Evolutionary conservation across 92 coral and sea anemone genomes (phyloP).

Genomic region (Epizoanthus stellaris): DNA sequence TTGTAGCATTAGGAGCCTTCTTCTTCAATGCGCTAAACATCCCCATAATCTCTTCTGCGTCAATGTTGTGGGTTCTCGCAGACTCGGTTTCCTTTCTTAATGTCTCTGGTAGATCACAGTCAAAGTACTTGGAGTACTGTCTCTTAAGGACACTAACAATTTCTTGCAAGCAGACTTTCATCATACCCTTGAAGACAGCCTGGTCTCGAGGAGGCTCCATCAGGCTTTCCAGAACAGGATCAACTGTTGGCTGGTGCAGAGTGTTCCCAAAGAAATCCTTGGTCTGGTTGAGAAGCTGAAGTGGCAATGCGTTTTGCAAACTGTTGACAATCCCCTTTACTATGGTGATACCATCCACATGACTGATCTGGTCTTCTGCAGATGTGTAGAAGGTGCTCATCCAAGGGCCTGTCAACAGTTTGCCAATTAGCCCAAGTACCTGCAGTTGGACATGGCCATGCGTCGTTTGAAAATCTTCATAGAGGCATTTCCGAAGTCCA

Average conservation of each 20-base stretch:
- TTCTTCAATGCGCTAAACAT: too few species aligned
- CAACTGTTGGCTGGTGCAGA: background rate
- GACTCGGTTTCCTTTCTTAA: background rate
- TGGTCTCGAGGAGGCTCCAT: background rate
- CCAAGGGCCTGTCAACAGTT: background rate
- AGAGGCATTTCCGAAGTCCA: background rate
- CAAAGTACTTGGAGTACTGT: background rate
- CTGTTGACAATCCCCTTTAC: background rate
- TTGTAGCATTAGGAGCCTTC: too few species aligned
- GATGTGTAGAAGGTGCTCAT: background rate
- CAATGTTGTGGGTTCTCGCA: background rate
- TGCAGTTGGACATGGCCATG: background rate
- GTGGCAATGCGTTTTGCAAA: background rate
- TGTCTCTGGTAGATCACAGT: background rate
- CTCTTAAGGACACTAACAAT: background rate
- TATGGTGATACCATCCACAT: background rate
- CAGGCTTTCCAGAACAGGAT: constrained; percentile 7
- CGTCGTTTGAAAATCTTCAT: background rate
- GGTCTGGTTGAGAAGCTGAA: background rate
- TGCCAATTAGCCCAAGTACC: constrained; percentile 11
- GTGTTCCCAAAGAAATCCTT: constrained; percentile 14
- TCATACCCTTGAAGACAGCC: background rate
- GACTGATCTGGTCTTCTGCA: constrained; percentile 7
- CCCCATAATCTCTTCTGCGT: too few species aligned
- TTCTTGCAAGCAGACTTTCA: background rate